Base-by-base conservation (phyloP, 2,113 vertebrate genomes). In the Panthera uncia region DNA sequence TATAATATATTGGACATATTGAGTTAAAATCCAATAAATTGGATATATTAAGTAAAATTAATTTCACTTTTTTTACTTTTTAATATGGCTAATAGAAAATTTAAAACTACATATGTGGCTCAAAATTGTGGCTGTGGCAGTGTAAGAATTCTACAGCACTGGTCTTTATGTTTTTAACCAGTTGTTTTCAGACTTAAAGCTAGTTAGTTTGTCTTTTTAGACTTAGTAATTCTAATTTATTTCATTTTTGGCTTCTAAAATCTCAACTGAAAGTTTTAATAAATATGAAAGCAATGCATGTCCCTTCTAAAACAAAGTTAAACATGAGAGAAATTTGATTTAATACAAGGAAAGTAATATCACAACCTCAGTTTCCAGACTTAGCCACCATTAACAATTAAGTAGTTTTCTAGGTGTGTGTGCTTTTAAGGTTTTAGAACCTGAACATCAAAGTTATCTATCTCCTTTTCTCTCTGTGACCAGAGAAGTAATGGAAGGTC, bases 181-280 rank as follows among this genome's bases (percentile, higher is more conserved):
- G 18, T 29, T 92, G 21, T 73, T 84, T 89, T 95, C 38, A 87
- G 25, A n/a, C 36, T 66, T 94, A 92, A 79, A 83, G 36, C 71
- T 94, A 89, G 52, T 89, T 95, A 92, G 74, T 93, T 91, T 96
- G 11, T 83, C 90, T 92, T 92, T 96, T 94, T 66, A 80, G 55
- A 18, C 63, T 97, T 88, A 73, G 66, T 90, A 81, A 91, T 85
- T 78, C 57, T 85, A 80, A 90, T 95, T 81, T 78, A 66, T 41
- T 89, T 92, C 79, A 78, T 89, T 95, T 88, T 10, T 18, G 29
- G 1, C 25, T 92, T 86, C 63, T 48, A 29, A 91, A 91, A 76
- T 69, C n/a, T 82, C 33, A 73, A 50, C 73, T 86, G 61, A 90
- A 95, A 65, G 38, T 90, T 95, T 92, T 92, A 97, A 41, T 97